Conservation (phyloP, 2,888 invertebrate genomes). For the Luperina testacea region DNA sequence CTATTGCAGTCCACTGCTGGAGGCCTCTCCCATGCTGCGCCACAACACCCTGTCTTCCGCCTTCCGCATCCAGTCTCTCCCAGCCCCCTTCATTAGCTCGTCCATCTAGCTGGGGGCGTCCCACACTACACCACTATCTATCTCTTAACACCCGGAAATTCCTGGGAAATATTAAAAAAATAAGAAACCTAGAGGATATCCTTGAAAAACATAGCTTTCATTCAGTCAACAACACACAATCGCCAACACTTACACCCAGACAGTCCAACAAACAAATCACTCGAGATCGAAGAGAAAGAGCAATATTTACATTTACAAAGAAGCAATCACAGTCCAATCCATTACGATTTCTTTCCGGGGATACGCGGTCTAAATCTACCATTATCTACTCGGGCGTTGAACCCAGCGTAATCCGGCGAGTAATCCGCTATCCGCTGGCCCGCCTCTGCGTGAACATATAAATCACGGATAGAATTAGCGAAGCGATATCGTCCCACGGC, state of each 20-base stretch:
- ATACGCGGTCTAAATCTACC: conserved; percentile 65
- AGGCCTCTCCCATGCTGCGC: no score
- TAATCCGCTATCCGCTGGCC: conserved; percentile 66
- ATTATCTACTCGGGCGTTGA: conserved; percentile 69
- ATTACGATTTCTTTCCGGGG: conserved; percentile 64
- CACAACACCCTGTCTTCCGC: no score
- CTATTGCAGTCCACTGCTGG: no score
- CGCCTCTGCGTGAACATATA: conserved; percentile 66
- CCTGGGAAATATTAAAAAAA: no score
- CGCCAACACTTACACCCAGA: conserved; percentile 9
- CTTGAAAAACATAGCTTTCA: background rate
- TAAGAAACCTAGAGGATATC: no score
- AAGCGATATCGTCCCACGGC: conserved; percentile 65
- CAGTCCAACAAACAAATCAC: conserved; percentile 46
- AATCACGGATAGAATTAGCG: conserved; percentile 71
- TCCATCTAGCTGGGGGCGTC: no score
- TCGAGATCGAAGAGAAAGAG: conserved; percentile 25
- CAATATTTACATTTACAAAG: conserved; percentile 57
- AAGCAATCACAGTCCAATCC: conserved; percentile 67
- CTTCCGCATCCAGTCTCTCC: no score
- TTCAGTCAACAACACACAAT: background rate
- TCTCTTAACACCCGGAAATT: no score
- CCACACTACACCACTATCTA: no score
- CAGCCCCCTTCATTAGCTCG: no score
- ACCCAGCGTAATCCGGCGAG: conserved; percentile 64